Base-by-base conservation (phyloP, 2,888 invertebrate species). In the Mycalesis mineus region DNA sequence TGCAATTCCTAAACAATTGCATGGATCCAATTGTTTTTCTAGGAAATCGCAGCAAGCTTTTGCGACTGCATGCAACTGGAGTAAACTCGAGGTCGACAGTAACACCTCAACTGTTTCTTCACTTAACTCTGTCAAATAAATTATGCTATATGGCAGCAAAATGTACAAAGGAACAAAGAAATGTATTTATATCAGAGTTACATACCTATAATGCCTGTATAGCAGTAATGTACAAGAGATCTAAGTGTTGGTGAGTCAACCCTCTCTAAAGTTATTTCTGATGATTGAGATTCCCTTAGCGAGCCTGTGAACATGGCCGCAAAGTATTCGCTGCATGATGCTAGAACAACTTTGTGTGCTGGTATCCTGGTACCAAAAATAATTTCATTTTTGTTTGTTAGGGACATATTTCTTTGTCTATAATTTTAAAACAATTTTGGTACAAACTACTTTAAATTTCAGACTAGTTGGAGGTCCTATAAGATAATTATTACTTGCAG, bases 261-360 rank as follows among this genome's bases (percentile, higher is more conserved):
- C 73, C 95, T 94, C 65, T 95, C 94, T 68, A 98, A 88, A 59
- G 94, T 95, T 37, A 98, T 93, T 88, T 97, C 97, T 63, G 93
- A 92, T 80, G 96, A 93, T 62, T 92, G 93, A 6, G 96, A 93
- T 87, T 98, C 98, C 66, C 94, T 91, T 63, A 98, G 87, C 57
- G 95, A 94, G 57, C 95, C 95, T 28, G 96, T 97, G 78, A 98
- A 98, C 98, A 98, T 98, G 42, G 97, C 97, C 44, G 96, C 94
- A 89, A 98, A 98, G 82, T 98, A 98, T 82, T 97, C 97, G 69
- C 97, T 97, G 58, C 96, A 96, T 42, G 97, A 96, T 69, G 96
- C 95, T 65, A 98, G 91, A 53, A 98, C 96, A 65, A 98, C 89
- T 73, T 97, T 94, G 86, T 97, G 96, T 29, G 96, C 96, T 63